Evolutionary conservation across 2,888 invertebrate genomes (phyloP).

Genomic region (Pachydiplax longipennis): DNA sequence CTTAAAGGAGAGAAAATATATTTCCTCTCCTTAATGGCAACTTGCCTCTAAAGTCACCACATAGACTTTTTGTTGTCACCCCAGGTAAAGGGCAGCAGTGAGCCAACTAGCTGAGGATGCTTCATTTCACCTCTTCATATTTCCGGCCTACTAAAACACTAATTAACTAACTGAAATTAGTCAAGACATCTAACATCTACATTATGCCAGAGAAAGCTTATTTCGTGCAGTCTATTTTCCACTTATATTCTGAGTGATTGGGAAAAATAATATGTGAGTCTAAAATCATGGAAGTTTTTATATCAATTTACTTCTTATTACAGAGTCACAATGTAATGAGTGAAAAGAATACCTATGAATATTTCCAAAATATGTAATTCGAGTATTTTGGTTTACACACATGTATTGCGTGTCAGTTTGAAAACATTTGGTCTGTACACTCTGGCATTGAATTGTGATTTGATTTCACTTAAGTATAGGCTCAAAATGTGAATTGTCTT

Average conservation of each 20-base stretch:
- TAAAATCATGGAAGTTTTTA: background rate
- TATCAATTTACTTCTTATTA: conserved; percentile 17
- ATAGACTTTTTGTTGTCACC: conserved; percentile 10
- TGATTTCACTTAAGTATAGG: conserved; percentile 4
- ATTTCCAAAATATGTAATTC: background rate
- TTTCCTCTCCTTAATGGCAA: background rate
- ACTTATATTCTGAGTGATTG: background rate
- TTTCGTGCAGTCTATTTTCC: background rate
- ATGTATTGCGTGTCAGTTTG: background rate
- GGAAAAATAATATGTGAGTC: background rate
- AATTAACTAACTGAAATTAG: background rate
- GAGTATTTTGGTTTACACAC: background rate
- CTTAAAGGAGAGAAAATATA: background rate
- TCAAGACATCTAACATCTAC: conserved; percentile 21
- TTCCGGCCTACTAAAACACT: conserved; percentile 33
- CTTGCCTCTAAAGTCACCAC: background rate
- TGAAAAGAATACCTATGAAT: background rate
- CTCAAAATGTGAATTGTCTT: conserved; percentile 32
- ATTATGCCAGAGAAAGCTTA: conserved; percentile 6
- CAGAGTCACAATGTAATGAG: background rate
- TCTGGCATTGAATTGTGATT: conserved; percentile 22
- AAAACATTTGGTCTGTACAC: background rate
- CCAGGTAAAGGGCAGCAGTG: conserved; percentile 17
- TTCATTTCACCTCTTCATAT: conserved; percentile 28
- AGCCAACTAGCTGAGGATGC: background rate